These are phyloP conservation scores for Germaria angustata DNA, from an alignment of 2,888 invertebrate genomes.

Conservation along the genomic window DNA sequence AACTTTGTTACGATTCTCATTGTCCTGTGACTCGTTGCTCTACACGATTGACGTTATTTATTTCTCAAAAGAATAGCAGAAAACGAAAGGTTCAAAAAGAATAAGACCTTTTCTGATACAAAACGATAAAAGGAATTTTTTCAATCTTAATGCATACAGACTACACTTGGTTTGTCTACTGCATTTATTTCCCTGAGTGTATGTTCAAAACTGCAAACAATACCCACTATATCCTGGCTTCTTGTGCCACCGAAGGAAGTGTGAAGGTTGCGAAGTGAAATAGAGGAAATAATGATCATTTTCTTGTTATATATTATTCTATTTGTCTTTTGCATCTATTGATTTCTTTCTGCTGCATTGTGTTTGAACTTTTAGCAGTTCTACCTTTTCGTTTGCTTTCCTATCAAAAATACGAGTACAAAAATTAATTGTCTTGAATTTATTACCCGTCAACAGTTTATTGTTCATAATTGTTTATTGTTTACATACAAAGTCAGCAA, in stretches of 20 bases:
- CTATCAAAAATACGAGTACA: background rate
- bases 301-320: conserved; percentile 17
- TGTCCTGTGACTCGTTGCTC: too few species aligned
- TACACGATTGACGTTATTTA: too few species aligned
- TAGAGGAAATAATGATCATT: conserved; percentile 41
- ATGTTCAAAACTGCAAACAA: background rate
- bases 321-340: background rate
- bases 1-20: too few species aligned
- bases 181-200: background rate
- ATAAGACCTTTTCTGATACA: too few species aligned
- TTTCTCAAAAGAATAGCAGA: too few species aligned
- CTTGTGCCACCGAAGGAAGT: conserved; percentile 30
- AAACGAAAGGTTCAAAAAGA: too few species aligned
- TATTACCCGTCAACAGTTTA: conserved; percentile 63
- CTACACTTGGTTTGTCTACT: background rate
- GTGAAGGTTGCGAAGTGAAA: conserved; percentile 8
- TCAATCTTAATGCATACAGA: too few species aligned
- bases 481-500: conserved; percentile 50
- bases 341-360: background rate
- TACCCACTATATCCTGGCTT: conserved; percentile 3
- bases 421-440: conserved; percentile 55
- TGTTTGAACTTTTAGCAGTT: background rate
- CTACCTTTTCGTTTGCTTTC: conserved; percentile 5
- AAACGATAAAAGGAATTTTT: too few species aligned
- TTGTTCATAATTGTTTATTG: conserved; percentile 52